phyloP scores from a whole-genome alignment of 2,113 vertebrate genomes.

The Myanophis thanlyinensis region DNA sequence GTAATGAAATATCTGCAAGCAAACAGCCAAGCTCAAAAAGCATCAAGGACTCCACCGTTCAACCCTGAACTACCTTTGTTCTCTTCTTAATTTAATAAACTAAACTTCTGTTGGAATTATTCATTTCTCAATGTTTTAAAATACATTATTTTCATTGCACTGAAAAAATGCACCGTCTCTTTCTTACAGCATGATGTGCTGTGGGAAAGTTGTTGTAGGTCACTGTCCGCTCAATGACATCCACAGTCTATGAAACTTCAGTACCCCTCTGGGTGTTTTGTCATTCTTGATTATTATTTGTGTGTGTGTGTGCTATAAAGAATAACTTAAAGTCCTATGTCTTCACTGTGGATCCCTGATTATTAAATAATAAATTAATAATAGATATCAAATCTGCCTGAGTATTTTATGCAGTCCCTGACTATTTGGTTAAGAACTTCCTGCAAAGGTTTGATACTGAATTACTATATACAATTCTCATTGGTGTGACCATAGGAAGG shows the following conservation, averaged over 20 bases:
- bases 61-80: too few species aligned
- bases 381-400: background rate
- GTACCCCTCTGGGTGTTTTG: background rate
- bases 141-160: background rate
- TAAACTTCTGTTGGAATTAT: too few species aligned
- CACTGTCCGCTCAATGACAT: background rate
- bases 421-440: background rate
- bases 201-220: background rate
- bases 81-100: too few species aligned
- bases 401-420: background rate
- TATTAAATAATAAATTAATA: background rate
- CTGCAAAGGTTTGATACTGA: background rate
- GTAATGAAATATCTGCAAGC: too few species aligned
- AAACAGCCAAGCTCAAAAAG: too few species aligned
- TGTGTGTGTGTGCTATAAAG: background rate
- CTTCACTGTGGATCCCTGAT: slow-evolving; percentile 1
- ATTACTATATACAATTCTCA: background rate
- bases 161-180: background rate
- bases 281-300: background rate
- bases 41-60: too few species aligned
- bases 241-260: background rate
- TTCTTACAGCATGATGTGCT: background rate
- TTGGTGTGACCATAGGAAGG: background rate
- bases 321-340: slow-evolving; percentile 5
- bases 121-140: background rate